Conservation (phyloP, 2,888 invertebrate species). For the Morpho helenor region DNA sequence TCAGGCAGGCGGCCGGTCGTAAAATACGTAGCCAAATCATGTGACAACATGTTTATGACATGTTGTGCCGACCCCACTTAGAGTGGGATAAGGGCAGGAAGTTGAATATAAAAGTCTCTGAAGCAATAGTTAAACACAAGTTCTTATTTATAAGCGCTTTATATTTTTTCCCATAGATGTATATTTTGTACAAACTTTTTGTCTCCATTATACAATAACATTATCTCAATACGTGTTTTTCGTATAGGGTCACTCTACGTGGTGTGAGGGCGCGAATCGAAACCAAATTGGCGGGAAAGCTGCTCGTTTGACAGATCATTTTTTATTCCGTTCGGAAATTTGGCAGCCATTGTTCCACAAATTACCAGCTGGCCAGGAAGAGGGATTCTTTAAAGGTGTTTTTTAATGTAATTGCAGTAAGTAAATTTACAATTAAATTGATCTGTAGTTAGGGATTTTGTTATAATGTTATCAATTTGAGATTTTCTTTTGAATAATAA, state of each 20-base stretch:
- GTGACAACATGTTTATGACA: no score
- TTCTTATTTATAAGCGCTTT: background rate
- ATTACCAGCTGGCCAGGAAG: slow-evolving; percentile 70
- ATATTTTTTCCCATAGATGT: no score
- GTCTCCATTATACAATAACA: background rate
- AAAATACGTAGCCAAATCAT: no score
- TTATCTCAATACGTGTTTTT: background rate
- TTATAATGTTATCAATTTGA: background rate
- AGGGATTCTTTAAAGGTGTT: slow-evolving; percentile 32
- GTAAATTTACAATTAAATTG: no score
- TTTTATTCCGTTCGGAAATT: slow-evolving; percentile 69
- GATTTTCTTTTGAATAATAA: background rate
- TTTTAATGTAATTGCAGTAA: background rate
- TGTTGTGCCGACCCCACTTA: no score
- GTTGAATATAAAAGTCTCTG: no score
- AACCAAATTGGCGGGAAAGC: slow-evolving; percentile 72
- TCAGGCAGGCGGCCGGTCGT: no score
- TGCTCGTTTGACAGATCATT: slow-evolving; percentile 70
- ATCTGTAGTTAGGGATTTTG: no score
- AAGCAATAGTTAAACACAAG: background rate
- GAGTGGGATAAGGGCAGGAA: no score
- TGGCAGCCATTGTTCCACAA: slow-evolving; percentile 58
- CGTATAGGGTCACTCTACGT: slow-evolving; percentile 40
- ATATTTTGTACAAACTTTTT: no score
- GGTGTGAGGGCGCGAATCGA: slow-evolving; percentile 54